Evolutionary conservation across 2,113 vertebrate genomes (phyloP).

Genomic region (Cinclus mexicanus): DNA sequence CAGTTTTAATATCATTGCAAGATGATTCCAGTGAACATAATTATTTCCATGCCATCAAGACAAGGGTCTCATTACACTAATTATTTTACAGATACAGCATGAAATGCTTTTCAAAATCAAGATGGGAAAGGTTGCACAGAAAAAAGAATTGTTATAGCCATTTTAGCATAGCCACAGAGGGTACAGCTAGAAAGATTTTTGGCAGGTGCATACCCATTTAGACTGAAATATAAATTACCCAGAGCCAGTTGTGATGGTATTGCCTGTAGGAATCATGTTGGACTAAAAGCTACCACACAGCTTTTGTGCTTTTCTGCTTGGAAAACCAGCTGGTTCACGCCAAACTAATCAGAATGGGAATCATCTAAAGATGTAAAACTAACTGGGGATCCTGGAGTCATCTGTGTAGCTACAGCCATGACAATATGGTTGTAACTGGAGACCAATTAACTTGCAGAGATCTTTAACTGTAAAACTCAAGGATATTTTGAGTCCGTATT

Average conservation of each 20-base stretch:
- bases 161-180: not conserved
- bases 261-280: not conserved
- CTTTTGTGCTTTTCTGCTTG: not conserved
- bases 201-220: not conserved
- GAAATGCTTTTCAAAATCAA: not conserved
- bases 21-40: not conserved
- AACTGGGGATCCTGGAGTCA: not conserved
- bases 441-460: not conserved
- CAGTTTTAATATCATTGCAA: not conserved
- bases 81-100: not conserved
- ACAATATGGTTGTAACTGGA: not conserved
- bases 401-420: not conserved
- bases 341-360: not conserved
- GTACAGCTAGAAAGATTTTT: not conserved
- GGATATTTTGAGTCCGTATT: not conserved
- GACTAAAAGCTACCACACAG: not conserved
- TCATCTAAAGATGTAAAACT: accelerated
- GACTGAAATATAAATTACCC: not conserved
- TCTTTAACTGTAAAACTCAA: not conserved
- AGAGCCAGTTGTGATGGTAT: not conserved
- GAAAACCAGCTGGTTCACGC: not conserved
- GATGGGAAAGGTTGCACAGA: not conserved
- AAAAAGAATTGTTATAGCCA: not conserved
- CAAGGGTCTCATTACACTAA: not conserved
- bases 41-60: not conserved